Conservation (phyloP, 2,888 invertebrate genomes). For the Patella depressa region DNA sequence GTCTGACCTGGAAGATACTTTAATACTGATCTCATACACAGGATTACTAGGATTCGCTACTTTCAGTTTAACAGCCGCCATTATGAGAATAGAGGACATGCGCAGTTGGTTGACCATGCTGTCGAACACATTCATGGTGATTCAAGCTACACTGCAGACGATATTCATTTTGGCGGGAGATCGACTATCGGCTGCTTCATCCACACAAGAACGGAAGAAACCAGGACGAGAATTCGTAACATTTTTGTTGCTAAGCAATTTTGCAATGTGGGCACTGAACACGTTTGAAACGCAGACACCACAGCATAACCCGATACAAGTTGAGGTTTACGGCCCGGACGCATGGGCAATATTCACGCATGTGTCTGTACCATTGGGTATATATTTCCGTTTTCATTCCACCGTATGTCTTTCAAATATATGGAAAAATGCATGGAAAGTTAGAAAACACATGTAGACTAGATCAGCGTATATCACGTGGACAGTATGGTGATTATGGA, state of each 20-base stretch:
- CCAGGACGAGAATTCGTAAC: conserved; percentile 96
- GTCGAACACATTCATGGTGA: conserved; percentile 87
- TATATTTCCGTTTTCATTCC: conserved; percentile 95
- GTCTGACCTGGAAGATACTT: conserved; percentile 61
- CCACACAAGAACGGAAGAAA: conserved; percentile 92
- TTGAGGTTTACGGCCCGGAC: conserved; percentile 92
- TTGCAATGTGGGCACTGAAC: conserved; percentile 96
- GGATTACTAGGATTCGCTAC: conserved; percentile 93
- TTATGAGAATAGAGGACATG: conserved; percentile 84
- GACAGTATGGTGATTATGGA: too few species aligned
- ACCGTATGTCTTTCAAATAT: conserved; percentile 94
- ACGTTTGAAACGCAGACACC: conserved; percentile 96
- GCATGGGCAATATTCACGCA: conserved; percentile 95
- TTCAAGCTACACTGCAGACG: conserved; percentile 84
- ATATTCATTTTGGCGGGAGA: conserved; percentile 88
- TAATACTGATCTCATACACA: conserved; percentile 91
- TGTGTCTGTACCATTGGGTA: conserved; percentile 92
- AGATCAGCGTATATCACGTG: too few species aligned
- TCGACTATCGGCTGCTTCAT: conserved; percentile 88
- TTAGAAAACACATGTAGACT: conserved; percentile 27
- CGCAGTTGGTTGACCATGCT: conserved; percentile 88
- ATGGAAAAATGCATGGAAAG: conserved; percentile 94
- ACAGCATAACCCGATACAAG: conserved; percentile 91
- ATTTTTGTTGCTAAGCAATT: conserved; percentile 93
- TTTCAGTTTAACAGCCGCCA: conserved; percentile 89